phyloP scores from a whole-genome alignment of 2,888 invertebrate species.

The Noctua comes region DNA sequence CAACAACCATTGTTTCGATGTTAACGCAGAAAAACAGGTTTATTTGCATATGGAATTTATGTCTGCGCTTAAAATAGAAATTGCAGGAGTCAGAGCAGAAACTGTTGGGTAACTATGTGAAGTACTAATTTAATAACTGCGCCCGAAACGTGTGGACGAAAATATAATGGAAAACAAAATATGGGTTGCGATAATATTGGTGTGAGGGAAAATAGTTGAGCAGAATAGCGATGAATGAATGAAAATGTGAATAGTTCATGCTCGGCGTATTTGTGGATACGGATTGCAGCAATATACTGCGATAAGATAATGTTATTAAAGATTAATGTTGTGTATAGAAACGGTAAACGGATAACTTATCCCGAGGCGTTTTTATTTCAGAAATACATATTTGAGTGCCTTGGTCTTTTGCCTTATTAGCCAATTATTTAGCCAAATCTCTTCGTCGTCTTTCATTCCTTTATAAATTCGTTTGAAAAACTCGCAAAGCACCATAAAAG shows the following conservation, averaged over 20 bases:
- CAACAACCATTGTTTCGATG: conserved; percentile 55
- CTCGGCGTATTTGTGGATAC: conserved; percentile 43
- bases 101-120: conserved; percentile 65
- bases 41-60: conserved; percentile 67
- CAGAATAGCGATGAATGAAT: conserved; percentile 45
- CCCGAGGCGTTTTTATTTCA: conserved; percentile 13
- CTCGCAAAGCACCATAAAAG: conserved; percentile 8
- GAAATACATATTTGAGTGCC: not conserved
- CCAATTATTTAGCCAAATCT: not conserved
- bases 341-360: conserved; percentile 32
- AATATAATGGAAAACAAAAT: conserved; percentile 46
- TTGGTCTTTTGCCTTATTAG: not conserved
- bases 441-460: not conserved
- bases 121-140: conserved; percentile 47
- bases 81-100: conserved; percentile 65
- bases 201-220: conserved; percentile 33
- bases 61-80: conserved; percentile 55
- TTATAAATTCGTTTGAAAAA: conserved; percentile 5
- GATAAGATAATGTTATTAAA: conserved; percentile 56
- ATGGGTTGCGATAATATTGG: conserved; percentile 47
- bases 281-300: conserved; percentile 27
- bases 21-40: conserved; percentile 58
- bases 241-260: conserved; percentile 36
- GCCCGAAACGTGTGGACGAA: conserved; percentile 31
- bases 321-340: conserved; percentile 42